Evolutionary conservation across 1,140 invertebrate genomes (phyloP).

Genomic region (Drosophila simulans): DNA sequence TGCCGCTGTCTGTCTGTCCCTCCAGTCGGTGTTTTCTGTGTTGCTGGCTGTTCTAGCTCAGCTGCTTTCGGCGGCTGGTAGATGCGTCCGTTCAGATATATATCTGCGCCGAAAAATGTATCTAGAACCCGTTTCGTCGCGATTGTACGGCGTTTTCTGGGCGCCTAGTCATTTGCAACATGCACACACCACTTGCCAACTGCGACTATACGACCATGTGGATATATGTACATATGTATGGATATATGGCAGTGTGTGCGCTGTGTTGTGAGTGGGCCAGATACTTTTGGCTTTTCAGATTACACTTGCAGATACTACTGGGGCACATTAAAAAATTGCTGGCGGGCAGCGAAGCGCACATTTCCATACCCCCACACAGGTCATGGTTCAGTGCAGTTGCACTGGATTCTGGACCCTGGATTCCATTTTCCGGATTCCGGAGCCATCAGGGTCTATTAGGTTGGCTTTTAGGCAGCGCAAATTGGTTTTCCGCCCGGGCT

Average conservation of each 20-base stretch:
- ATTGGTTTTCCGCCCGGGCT: constrained; percentile 49
- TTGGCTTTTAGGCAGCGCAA: constrained; percentile 54
- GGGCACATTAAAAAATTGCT: constrained; percentile 65
- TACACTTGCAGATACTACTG: constrained; percentile 78
- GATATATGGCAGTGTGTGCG: constrained; percentile 20
- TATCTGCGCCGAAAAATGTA: constrained; percentile 47
- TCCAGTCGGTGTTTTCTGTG: constrained; percentile 4
- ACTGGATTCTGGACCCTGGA: constrained; percentile 7
- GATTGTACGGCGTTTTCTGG: constrained; percentile 45
- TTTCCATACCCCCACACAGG: constrained; percentile 17
- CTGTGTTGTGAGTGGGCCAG: constrained; percentile 44
- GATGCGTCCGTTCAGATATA: constrained; percentile 64
- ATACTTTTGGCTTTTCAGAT: constrained; percentile 43
- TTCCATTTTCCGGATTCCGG: background rate
- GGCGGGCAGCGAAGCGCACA: constrained; percentile 67
- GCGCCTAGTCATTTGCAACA: constrained; percentile 78
- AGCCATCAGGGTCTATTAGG: constrained; percentile 30
- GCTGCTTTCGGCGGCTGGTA: constrained; percentile 63
- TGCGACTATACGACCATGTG: constrained; percentile 13
- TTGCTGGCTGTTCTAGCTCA: constrained; percentile 68
- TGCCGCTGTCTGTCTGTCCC: constrained; percentile 26
- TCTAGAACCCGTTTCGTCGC: constrained; percentile 70
- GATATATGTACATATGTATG: constrained; percentile 3
- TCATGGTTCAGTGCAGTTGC: constrained; percentile 63
- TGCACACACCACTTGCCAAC: constrained; percentile 68